Base-by-base conservation (phyloP, 2,888 invertebrate species). In the Metellina segmentata region DNA sequence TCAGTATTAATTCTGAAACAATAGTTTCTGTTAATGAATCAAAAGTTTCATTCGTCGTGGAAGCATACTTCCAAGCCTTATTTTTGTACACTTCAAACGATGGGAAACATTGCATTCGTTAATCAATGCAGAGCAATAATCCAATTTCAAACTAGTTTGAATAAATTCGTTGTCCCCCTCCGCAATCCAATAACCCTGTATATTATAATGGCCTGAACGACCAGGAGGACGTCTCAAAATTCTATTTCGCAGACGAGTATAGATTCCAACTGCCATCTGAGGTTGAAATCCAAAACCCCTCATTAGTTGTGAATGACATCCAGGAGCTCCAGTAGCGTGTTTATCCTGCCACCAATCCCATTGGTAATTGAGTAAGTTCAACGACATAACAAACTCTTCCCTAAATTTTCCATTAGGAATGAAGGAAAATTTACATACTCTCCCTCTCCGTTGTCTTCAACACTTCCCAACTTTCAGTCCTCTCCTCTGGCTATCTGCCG, bases 361-460 rank as follows among this genome's bases (percentile, higher is more conserved):
- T 34, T 53, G 48, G 53, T 85, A 85, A 85, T 85, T 85, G 53
- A 74, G 75, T 85, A 70, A 81, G 61, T 34, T 34, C 69, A 19
- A 20, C 74, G 48, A n/a, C 85, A 75, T 53, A 85, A 85, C 85
- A 85, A 75, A 85, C 69, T 75, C 49, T 16, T 13, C 48, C 48
- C 74, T 6, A 75, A 75, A 61, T 19, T 61, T 75, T 75, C 85
- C 85, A 85, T 16, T 72, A 19, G 48, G 52, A 85, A 53, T 82
- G 85, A 85, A n/a, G 48, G 53, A 19, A 61, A 74, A 85, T 75
- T 85, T 53, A 48, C 85, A 85, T 85, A 52, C 52, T 13, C 75
- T 7, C 61, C 7, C 61, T 61, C 61, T 0, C 13, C 11, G 9
- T 19, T 34, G 11, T 81, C 61, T 11, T 11, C 61, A 51, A 78